These are phyloP conservation scores for Argyrosomus japonicus DNA, from an alignment of 2,113 vertebrate genomes.

Conservation along the genomic window DNA sequence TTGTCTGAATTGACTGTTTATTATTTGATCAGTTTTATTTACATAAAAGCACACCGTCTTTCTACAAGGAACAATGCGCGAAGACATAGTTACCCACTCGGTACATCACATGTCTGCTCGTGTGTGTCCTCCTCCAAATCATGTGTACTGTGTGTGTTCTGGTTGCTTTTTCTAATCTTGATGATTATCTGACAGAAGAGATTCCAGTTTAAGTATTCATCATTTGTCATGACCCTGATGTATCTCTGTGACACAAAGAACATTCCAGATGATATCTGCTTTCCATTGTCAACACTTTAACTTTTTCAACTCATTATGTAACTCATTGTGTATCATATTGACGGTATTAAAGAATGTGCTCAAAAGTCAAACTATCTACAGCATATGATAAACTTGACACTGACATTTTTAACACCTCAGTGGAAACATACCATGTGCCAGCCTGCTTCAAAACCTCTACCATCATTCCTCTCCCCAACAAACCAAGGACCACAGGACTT, in stretches of 20 bases:
- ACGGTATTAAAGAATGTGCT: not conserved
- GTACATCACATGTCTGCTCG: not conserved
- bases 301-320: constrained; percentile 11
- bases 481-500: too few relatives aligned
- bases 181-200: constrained; percentile 27
- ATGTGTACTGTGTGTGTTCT: not conserved
- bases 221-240: constrained; percentile 8
- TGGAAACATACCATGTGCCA: too few relatives aligned
- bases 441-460: too few relatives aligned
- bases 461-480: too few relatives aligned
- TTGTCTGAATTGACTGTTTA: too few relatives aligned
- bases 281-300: constrained; percentile 9
- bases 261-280: constrained; percentile 78
- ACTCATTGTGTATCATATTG: not conserved
- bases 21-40: not conserved
- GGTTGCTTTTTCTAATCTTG: constrained; percentile 1
- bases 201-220: constrained; percentile 51
- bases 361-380: not conserved
- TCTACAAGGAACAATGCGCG: not conserved
- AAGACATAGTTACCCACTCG: not conserved
- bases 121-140: not conserved
- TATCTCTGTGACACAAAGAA: constrained; percentile 49
- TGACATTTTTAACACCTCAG: not conserved
- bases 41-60: not conserved
- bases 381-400: not conserved